These are phyloP conservation scores for Oreamnos americanus DNA, from an alignment of 2,113 vertebrate genomes.

Conservation along the genomic window DNA sequence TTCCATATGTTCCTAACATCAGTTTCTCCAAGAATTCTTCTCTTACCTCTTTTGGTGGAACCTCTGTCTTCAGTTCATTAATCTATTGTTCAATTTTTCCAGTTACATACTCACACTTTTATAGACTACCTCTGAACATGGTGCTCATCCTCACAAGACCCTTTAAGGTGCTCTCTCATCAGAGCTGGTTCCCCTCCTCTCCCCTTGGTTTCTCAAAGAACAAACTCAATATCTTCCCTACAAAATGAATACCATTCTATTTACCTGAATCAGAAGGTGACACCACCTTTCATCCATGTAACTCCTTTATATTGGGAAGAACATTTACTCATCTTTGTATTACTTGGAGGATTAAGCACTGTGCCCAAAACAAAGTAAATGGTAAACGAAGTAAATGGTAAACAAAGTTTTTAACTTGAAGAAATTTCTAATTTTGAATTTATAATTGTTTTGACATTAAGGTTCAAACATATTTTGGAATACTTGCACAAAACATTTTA, in stretches of 20 bases:
- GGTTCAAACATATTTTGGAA: neutral
- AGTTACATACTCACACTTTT: neutral
- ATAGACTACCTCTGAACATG: neutral
- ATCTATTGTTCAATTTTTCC: neutral
- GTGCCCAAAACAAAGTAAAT: neutral
- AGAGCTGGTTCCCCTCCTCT: neutral
- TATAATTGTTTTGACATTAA: neutral
- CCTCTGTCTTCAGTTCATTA: neutral
- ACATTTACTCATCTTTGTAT: neutral
- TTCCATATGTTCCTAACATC: neutral
- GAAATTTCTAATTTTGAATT: neutral
- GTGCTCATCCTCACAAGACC: neutral
- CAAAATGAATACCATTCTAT: neutral
- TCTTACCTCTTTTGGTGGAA: neutral
- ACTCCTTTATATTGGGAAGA: neutral
- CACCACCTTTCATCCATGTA: neutral
- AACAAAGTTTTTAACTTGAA: neutral
- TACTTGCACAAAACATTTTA: neutral
- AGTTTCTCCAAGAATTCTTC: neutral
- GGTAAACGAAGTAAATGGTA: neutral
- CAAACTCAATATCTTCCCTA: neutral
- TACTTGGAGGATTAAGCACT: neutral
- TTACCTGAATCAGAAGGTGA: neutral
- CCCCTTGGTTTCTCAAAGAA: neutral
- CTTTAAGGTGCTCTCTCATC: neutral